Percentiles rank a stretch among this genome's conserved stretches.
These are phyloP conservation scores for Aptenodytes forsteri DNA, from an alignment of 2,113 vertebrate species.

Conservation along the genomic window DNA sequence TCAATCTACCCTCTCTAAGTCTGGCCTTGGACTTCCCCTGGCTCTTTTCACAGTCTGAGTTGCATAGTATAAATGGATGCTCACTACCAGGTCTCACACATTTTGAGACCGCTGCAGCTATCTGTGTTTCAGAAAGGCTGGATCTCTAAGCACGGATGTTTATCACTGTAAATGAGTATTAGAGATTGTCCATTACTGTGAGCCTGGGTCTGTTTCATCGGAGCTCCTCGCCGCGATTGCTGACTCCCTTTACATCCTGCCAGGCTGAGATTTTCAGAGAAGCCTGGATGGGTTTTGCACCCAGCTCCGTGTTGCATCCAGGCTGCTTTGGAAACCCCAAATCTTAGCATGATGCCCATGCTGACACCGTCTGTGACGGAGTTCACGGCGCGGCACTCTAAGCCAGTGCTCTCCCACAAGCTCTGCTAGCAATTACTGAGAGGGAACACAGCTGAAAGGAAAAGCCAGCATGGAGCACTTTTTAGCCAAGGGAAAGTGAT, in stretches of 20 bases:
- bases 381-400: fast-evolving
- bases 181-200: background rate
- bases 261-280: background rate
- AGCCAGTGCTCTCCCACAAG: background rate
- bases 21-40: background rate
- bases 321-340: background rate
- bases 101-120: background rate
- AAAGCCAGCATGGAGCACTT: background rate
- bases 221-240: background rate
- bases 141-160: background rate
- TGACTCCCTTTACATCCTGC: background rate
- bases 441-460: background rate
- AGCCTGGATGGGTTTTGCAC: fast-evolving
- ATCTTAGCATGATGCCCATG: fast-evolving
- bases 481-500: constrained; percentile 10
- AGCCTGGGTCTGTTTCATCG: background rate
- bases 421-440: background rate
- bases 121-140: background rate
- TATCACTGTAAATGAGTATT: background rate
- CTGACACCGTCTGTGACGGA: fast-evolving
- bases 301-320: background rate
- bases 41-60: background rate
- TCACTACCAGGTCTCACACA: background rate
- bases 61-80: background rate
- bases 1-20: background rate